phyloP scores from a whole-genome alignment of 2,888 invertebrate species.

The Teleiodes luculella region DNA sequence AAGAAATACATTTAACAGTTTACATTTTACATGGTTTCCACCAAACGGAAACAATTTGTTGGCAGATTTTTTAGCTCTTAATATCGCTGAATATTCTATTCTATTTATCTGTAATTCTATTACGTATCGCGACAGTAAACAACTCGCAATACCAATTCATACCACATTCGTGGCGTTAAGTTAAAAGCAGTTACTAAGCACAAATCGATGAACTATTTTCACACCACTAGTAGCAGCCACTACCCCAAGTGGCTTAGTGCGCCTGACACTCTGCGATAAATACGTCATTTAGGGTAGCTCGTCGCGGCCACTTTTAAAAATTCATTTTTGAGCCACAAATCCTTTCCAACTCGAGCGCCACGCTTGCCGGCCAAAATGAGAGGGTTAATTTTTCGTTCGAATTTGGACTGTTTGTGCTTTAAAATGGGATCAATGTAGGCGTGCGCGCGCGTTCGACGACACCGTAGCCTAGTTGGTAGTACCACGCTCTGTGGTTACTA shows the following conservation, averaged over 20 bases:
- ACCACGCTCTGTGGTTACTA: too few species aligned
- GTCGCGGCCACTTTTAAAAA: slow-evolving; percentile 27
- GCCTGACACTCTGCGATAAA: slow-evolving; percentile 46
- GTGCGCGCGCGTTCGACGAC: background rate
- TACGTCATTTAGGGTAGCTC: slow-evolving; percentile 38
- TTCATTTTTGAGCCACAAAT: slow-evolving; percentile 18
- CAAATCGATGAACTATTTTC: background rate
- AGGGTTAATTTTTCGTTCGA: background rate
- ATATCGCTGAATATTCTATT: too few species aligned
- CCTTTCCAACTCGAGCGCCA: background rate
- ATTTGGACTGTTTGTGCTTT: background rate
- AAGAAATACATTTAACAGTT: too few species aligned
- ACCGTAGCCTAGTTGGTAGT: background rate
- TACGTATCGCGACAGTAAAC: too few species aligned
- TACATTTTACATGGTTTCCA: too few species aligned
- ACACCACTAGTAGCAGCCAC: background rate
- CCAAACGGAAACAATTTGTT: too few species aligned
- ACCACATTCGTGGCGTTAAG: too few species aligned
- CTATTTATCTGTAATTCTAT: too few species aligned
- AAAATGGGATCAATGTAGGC: too few species aligned
- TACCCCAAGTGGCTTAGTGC: slow-evolving; percentile 22
- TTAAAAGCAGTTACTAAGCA: too few species aligned
- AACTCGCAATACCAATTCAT: too few species aligned
- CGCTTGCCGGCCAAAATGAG: background rate
- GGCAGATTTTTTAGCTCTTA: too few species aligned